These are phyloP conservation scores for Cercocebus atys DNA, from an alignment of 2,113 vertebrate genomes.

Conservation along the genomic window DNA sequence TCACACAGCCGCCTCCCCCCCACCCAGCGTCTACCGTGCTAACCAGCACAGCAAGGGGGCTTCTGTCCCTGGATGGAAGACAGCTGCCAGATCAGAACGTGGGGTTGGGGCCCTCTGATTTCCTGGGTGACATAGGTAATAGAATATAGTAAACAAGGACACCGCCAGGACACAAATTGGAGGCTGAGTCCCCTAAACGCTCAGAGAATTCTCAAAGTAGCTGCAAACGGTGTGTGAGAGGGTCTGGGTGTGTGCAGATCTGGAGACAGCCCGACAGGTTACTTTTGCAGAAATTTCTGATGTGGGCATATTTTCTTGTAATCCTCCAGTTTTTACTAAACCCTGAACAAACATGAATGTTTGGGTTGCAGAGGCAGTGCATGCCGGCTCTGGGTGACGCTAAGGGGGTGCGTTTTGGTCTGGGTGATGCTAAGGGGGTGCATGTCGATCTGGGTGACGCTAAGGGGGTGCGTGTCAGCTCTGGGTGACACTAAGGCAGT, in stretches of 20 bases:
- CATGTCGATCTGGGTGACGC: fast-evolving
- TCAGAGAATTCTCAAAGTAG: fast-evolving
- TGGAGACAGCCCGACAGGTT: fast-evolving
- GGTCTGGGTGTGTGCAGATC: fast-evolving
- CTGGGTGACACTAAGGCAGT: fast-evolving
- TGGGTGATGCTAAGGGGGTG: fast-evolving
- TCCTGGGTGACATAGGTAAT: neutral
- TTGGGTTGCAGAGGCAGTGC: neutral
- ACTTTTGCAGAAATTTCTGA: neutral
- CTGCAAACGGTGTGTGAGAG: fast-evolving
- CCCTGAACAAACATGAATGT: fast-evolving
- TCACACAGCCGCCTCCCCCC: fast-evolving
- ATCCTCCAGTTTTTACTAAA: fast-evolving
- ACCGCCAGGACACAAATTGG: fast-evolving
- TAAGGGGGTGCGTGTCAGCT: fast-evolving
- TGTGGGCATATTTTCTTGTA: fast-evolving
- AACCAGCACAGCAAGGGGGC: too few relatives aligned
- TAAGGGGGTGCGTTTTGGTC: fast-evolving
- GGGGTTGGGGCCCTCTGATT: fast-evolving
- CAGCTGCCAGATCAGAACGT: too few relatives aligned
- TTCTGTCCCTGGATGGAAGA: too few relatives aligned
- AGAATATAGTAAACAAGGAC: too few relatives aligned
- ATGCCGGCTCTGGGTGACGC: fast-evolving
- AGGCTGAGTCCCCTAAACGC: fast-evolving
- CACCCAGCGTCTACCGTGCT: fast-evolving